Evolutionary conservation across 2,113 vertebrate genomes (phyloP).

Genomic region (Eleginops maclovinus): DNA sequence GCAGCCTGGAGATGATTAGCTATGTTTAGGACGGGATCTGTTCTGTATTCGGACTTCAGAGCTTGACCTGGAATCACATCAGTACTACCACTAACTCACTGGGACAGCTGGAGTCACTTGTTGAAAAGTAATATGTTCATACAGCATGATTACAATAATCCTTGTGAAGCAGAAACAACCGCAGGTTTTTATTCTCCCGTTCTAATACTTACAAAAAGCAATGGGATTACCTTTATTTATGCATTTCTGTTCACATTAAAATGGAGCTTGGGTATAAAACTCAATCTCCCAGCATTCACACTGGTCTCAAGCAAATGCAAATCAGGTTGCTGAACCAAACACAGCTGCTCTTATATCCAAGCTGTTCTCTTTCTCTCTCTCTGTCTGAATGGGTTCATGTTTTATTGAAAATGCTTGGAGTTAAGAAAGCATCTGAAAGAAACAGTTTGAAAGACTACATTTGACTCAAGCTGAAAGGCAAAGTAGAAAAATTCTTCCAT

Average conservation of each 20-base stretch:
- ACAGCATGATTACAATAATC: not conserved
- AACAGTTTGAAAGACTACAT: too few relatives aligned
- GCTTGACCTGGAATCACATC: slow-evolving; percentile 65
- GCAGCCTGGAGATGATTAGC: slow-evolving; percentile 68
- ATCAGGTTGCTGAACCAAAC: slow-evolving; percentile 26
- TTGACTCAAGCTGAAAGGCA: not conserved
- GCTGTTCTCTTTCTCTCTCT: not conserved
- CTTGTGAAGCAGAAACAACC: not conserved
- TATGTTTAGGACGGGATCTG: slow-evolving; percentile 69
- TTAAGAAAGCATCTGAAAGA: slow-evolving; percentile 17
- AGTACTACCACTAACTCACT: slow-evolving; percentile 19
- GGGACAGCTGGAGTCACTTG: slow-evolving; percentile 35
- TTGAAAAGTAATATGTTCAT: slow-evolving; percentile 15
- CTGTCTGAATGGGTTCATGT: not conserved
- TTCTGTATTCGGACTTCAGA: slow-evolving; percentile 57
- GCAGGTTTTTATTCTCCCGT: not conserved
- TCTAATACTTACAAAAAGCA: not conserved
- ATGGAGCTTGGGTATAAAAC: slow-evolving; percentile 13
- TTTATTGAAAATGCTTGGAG: slow-evolving; percentile 11
- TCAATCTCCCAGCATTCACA: slow-evolving; percentile 17
- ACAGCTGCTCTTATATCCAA: slow-evolving; percentile 4
- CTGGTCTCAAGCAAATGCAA: slow-evolving; percentile 18
- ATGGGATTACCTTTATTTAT: not conserved
- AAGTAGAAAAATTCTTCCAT: not conserved
- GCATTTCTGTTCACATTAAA: not conserved